Base-by-base conservation (phyloP, 1,140 invertebrate genomes). In the Heliconius himera region DNA sequence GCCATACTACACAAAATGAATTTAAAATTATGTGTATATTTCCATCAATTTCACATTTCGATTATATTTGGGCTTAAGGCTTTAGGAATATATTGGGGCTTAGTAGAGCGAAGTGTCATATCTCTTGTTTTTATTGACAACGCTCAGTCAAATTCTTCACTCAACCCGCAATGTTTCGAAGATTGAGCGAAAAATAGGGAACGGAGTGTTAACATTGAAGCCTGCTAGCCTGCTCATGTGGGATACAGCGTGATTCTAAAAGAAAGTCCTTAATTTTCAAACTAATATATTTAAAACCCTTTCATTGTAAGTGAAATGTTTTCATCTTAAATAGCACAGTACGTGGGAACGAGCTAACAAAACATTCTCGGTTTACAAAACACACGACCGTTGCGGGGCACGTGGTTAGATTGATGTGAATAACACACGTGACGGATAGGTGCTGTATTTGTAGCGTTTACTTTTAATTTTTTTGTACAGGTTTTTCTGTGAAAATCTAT, bases 241-340 rank as follows among this genome's bases (percentile, higher is more conserved):
- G 41, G 41, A 20, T 51, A 51, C 49, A 18, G 49, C 18, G n/a
- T 8, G n/a, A 56, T 46, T 46, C 13, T 16, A 56, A 56, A 22
- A 56, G 54, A 22, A 56, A 56, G 8, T 8, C 5, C n/a, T n/a
- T 56, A 26, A n/a, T n/a, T 56, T 8, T n/a, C n/a, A 56, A 56
- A 22, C 54, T 8, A 56, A 20, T 22, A n/a, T 22, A 66, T 66
- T 13, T 29, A 29, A 66, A n/a, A 66, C 26, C 18, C 11, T 29
- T 66, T 66, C 13, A 66, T 66, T 66, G 60, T 66, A 66, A 66
- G 60, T 66, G 60, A 26, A 26, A 66, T 29, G 60, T 66, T 66
- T 66, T 13, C 60, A 66, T 66, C 60, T 66, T 66, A 26, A 66
- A 26, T 66, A 26, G 60, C 11, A 26, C 60, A 66, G 26, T 66